Evolutionary conservation across 2,797 vertebrate species (phyloP).

Genomic region (Caiman crocodilus): DNA sequence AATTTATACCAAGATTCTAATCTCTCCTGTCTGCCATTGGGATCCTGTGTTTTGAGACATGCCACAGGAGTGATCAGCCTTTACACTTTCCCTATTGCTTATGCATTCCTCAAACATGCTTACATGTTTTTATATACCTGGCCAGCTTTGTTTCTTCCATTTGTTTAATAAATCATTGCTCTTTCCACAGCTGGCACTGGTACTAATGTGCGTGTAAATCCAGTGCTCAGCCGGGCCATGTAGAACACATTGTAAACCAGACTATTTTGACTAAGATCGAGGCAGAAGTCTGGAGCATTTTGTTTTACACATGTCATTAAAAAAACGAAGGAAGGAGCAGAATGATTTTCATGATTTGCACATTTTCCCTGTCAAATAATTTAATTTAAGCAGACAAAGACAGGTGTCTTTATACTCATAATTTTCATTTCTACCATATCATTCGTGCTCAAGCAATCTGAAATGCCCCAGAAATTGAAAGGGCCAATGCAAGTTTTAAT

Average conservation of each 20-base stretch:
- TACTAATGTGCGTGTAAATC: conserved; percentile 61
- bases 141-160: conserved; percentile 57
- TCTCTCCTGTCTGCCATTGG: conserved; percentile 32
- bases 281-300: conserved; percentile 7
- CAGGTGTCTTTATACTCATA: not conserved
- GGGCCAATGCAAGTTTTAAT: not conserved
- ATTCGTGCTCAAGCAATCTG: not conserved
- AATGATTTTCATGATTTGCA: not conserved
- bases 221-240: conserved; percentile 62
- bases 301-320: not conserved
- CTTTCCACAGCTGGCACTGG: conserved; percentile 52
- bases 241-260: conserved; percentile 65
- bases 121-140: conserved; percentile 34
- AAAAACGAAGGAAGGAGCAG: not conserved
- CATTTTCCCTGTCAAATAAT: not conserved
- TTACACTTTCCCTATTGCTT: not conserved
- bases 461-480: not conserved
- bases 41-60: not conserved
- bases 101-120: conserved; percentile 43
- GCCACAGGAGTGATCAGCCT: conserved; percentile 1
- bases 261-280: not conserved
- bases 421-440: not conserved
- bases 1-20: not conserved
- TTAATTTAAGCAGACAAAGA: not conserved
- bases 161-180: conserved; percentile 70